phyloP scores from a whole-genome alignment of 2,888 invertebrate species.

The Crocallis elinguaria region DNA sequence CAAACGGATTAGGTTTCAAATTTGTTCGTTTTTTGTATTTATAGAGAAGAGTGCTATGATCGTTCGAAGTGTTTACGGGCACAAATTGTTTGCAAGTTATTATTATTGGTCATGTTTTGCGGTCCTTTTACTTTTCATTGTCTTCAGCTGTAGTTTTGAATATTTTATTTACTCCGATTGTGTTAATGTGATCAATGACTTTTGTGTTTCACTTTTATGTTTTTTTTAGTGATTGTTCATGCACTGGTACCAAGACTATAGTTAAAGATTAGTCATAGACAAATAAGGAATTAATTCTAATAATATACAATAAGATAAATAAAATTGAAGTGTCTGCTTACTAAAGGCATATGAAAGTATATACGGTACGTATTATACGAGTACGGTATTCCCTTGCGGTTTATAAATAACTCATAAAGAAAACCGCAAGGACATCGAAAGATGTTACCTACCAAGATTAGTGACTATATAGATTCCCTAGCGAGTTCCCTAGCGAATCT shows the following conservation, averaged over 20 bases:
- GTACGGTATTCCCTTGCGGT: no score
- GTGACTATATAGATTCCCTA: conserved; percentile 40
- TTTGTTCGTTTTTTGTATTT: conserved; percentile 1
- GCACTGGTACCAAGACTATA: background rate
- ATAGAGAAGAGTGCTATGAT: conserved; percentile 5
- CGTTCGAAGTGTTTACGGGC: conserved; percentile 21
- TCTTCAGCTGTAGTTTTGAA: conserved; percentile 22
- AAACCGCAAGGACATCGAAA: conserved; percentile 18
- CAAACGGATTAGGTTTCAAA: background rate
- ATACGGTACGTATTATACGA: no score
- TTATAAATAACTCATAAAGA: background rate
- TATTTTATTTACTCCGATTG: conserved; percentile 20
- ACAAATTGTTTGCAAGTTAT: conserved; percentile 31
- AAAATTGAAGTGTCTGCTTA: no score
- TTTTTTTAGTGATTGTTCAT: conserved; percentile 7
- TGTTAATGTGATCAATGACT: conserved; percentile 7
- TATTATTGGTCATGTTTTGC: conserved; percentile 29
- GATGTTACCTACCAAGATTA: no score
- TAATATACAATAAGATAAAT: no score
- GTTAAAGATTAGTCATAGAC: no score
- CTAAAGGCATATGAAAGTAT: no score
- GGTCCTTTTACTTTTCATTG: conserved; percentile 26
- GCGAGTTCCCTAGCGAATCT: conserved; percentile 52
- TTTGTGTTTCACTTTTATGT: conserved; percentile 3
- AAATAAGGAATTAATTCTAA: no score